Evolutionary conservation across 2,113 vertebrate species (phyloP).

Genomic region (Tringa solitaria): DNA sequence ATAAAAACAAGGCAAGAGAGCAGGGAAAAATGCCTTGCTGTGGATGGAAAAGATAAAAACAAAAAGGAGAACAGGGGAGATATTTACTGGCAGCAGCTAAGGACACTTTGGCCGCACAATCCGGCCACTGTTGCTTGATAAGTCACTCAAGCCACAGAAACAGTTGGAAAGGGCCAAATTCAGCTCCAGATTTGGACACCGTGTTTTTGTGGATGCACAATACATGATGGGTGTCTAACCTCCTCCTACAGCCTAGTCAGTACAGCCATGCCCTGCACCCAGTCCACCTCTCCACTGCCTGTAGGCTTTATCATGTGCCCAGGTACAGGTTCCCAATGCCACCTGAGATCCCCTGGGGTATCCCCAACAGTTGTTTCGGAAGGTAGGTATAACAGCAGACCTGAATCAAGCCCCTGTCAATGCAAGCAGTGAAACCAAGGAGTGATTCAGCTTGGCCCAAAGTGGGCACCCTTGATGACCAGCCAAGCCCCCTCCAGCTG

Average conservation of each 20-base stretch:
- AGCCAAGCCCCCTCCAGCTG: not conserved
- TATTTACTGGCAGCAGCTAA: not conserved
- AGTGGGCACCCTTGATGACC: not conserved
- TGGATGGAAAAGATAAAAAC: not conserved
- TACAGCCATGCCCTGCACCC: not conserved
- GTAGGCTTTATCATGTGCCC: not conserved
- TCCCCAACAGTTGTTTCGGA: not conserved
- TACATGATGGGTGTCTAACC: not conserved
- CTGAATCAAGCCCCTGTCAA: not conserved
- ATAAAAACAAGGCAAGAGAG: not conserved
- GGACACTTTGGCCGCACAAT: not conserved
- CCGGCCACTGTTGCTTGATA: not conserved
- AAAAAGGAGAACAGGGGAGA: not conserved
- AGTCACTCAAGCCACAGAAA: not conserved
- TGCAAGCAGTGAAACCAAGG: not conserved
- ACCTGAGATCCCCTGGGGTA: not conserved
- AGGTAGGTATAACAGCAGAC: not conserved
- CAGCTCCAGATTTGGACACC: not conserved
- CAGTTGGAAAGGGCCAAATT: not conserved
- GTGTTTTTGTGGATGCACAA: not conserved
- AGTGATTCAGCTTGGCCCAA: rapidly evolving
- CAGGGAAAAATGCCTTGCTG: not conserved
- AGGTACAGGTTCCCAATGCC: not conserved
- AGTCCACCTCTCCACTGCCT: not conserved
- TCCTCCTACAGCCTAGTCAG: not conserved